phyloP scores from a whole-genome alignment of 1,140 invertebrate species.

The Drosophila asahinai region DNA sequence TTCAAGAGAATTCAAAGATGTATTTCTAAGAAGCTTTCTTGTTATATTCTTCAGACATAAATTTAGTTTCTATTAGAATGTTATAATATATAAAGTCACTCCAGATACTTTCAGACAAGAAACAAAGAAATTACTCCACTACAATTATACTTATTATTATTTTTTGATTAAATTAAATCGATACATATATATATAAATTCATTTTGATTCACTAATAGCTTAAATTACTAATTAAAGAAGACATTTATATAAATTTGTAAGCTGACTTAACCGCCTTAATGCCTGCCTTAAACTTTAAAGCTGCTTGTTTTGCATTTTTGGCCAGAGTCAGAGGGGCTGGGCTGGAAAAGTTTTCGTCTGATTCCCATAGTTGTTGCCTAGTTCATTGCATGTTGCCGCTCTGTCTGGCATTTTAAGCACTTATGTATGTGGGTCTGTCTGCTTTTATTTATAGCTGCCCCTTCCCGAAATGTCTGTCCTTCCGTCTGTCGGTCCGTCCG shows the following conservation, averaged over 20 bases:
- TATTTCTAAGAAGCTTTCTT: neutral
- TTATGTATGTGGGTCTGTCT: slow-evolving; percentile 50
- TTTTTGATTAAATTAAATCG: too few species aligned
- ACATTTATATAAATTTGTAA: neutral
- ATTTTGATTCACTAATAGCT: too few species aligned
- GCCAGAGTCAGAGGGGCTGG: slow-evolving; percentile 17
- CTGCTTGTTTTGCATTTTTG: neutral
- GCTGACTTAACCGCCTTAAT: neutral
- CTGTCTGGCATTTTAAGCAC: slow-evolving; percentile 80
- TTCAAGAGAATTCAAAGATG: neutral
- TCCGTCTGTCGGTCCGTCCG: slow-evolving; percentile 31
- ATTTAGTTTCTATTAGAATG: neutral
- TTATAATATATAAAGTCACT: neutral
- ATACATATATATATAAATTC: too few species aligned
- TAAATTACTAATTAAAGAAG: neutral
- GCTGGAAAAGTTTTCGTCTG: slow-evolving; percentile 27
- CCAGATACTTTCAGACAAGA: neutral
- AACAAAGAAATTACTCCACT: neutral
- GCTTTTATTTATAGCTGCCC: slow-evolving; percentile 67
- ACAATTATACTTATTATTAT: too few species aligned
- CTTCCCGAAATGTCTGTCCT: slow-evolving; percentile 49
- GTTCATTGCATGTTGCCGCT: slow-evolving; percentile 80
- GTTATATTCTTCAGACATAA: neutral
- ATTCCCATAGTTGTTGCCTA: slow-evolving; percentile 46
- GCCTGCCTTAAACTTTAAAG: slow-evolving; percentile 6